A percentile compares a stretch with the other conserved stretches of the same genome.
These are phyloP conservation scores for Micromesistius poutassou DNA, from an alignment of 2,797 vertebrate species.

Conservation along the genomic window DNA sequence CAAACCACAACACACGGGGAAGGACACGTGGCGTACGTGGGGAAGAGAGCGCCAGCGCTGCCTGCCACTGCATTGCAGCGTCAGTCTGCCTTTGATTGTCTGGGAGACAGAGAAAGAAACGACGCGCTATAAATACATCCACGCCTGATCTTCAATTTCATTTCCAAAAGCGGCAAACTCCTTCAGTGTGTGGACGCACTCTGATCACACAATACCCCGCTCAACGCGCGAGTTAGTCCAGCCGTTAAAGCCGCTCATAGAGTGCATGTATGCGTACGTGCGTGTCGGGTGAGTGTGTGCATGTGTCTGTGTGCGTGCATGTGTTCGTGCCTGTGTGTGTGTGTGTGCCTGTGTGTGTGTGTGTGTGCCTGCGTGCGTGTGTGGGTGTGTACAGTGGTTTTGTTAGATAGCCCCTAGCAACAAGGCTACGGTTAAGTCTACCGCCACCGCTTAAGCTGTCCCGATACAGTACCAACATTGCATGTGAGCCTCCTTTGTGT, in stretches of 20 bases:
- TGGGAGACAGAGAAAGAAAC: neutral
- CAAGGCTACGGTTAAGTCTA: neutral
- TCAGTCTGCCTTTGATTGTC: neutral
- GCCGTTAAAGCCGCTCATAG: slow-evolving; percentile 22
- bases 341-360: too few species aligned
- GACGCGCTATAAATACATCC: slow-evolving; percentile 43
- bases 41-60: neutral
- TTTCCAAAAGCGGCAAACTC: slow-evolving; percentile 46
- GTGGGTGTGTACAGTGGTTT: neutral
- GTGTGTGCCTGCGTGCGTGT: too few species aligned
- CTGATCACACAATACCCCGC: slow-evolving; percentile 51
- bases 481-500: neutral
- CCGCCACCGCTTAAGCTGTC: too few species aligned
- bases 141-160: slow-evolving; percentile 32
- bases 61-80: neutral
- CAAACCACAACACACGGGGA: neutral
- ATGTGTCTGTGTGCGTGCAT: too few species aligned
- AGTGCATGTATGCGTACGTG: neutral
- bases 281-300: too few species aligned
- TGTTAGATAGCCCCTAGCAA: neutral
- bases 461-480: neutral
- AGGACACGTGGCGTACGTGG: neutral
- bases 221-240: slow-evolving; percentile 35
- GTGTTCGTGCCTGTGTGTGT: too few species aligned
- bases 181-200: slow-evolving; percentile 32